Conservation (phyloP, 2,113 vertebrate genomes). For the Struthio camelus region DNA sequence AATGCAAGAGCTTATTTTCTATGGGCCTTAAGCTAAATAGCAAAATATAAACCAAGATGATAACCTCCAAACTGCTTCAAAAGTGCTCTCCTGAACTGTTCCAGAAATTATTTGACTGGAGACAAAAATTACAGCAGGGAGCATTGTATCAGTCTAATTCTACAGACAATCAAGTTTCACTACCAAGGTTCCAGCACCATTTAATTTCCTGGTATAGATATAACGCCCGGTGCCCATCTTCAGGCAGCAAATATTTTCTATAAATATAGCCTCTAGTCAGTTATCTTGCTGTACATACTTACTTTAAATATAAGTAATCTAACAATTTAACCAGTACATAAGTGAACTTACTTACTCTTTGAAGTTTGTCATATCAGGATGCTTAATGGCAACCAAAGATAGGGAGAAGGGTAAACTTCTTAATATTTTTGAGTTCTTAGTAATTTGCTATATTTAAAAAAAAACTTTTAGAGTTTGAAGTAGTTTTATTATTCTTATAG, state of each 20-base stretch:
- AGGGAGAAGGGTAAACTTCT: background rate
- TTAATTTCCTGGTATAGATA: background rate
- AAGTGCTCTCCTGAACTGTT: background rate
- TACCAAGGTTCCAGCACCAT: background rate
- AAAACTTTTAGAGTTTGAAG: background rate
- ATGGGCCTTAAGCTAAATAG: background rate
- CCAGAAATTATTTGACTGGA: constrained; percentile 14
- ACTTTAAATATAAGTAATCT: background rate
- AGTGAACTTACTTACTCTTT: background rate
- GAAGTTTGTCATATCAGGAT: background rate
- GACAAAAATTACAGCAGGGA: background rate
- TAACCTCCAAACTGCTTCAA: background rate
- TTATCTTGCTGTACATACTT: background rate
- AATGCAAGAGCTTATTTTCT: background rate
- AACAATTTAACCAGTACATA: background rate
- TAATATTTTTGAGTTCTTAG: background rate
- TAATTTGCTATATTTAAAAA: background rate
- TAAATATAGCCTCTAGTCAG: background rate
- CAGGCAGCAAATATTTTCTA: background rate
- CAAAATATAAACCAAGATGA: background rate
- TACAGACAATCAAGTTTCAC: background rate
- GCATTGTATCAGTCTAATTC: background rate
- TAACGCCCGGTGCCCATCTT: background rate
- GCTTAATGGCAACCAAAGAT: background rate
- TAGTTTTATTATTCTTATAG: background rate